Percentiles rank a stretch among this genome's conserved stretches.
phyloP scores from a whole-genome alignment of 2,888 invertebrate genomes.

The Falcaria lacertinaria region DNA sequence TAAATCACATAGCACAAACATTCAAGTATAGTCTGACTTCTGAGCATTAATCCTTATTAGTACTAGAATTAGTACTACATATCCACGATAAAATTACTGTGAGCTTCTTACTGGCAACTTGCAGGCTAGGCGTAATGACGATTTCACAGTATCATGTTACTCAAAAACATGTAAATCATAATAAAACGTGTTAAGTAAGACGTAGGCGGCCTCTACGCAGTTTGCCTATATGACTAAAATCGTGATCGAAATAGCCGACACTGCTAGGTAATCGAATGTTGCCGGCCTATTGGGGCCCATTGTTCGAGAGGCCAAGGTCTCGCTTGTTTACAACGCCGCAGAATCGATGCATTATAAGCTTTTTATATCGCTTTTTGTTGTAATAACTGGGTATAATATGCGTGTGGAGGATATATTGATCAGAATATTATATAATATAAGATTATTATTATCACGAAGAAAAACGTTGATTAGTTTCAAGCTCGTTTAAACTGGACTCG shows the following conservation, averaged over 20 bases:
- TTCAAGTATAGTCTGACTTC: no score
- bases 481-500: no score
- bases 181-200: conserved; percentile 6
- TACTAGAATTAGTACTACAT: no score
- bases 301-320: conserved; percentile 73
- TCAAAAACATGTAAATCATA: no score
- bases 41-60: no score
- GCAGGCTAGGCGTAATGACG: no score
- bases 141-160: no score
- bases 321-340: conserved; percentile 64
- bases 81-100: no score
- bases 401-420: conserved; percentile 1
- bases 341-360: conserved; percentile 41
- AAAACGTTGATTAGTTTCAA: no score
- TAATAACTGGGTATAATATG: background rate
- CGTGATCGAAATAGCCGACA: conserved; percentile 62
- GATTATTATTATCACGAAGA: no score
- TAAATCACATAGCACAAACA: no score
- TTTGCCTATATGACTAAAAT: conserved; percentile 46
- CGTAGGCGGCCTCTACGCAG: conserved; percentile 8
- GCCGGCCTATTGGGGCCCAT: conserved; percentile 65
- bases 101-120: no score
- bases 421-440: conserved; percentile 5
- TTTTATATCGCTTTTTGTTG: conserved; percentile 14
- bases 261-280: conserved; percentile 70